These are phyloP conservation scores for Azemiops feae DNA, from an alignment of 2,113 vertebrate genomes.

Conservation along the genomic window DNA sequence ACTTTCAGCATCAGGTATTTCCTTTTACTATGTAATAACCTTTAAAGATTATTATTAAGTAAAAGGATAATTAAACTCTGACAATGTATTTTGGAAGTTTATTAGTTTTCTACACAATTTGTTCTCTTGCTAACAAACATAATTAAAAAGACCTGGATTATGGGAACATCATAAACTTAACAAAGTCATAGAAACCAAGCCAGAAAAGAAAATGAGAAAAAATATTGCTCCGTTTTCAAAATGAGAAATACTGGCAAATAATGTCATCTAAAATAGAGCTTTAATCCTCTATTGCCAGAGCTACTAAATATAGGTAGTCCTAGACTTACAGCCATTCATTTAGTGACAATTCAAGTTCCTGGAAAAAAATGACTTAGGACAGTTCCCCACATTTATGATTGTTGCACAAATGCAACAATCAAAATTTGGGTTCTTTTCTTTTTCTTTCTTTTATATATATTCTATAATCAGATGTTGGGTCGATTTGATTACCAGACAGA, in stretches of 20 bases:
- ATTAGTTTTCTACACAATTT: neutral
- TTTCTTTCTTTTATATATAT: no score
- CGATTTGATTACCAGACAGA: no score
- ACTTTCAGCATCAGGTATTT: no score
- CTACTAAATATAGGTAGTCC: no score
- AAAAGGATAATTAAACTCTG: constrained; percentile 22
- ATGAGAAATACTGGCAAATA: neutral
- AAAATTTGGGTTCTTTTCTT: neutral
- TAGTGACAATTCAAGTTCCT: no score
- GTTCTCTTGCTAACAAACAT: constrained; percentile 1
- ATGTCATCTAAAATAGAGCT: neutral
- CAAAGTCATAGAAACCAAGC: constrained; percentile 9
- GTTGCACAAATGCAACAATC: neutral
- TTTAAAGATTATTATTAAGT: neutral
- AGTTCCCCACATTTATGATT: no score
- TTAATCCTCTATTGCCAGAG: neutral
- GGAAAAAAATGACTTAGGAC: no score
- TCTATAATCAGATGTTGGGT: no score
- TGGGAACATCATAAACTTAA: neutral
- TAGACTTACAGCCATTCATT: no score
- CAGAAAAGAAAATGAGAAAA: neutral
- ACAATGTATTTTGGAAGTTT: neutral
- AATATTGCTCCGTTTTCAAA: neutral
- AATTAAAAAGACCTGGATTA: neutral
- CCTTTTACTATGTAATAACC: no score